phyloP scores from a whole-genome alignment of 2,113 vertebrate species.

The Scopus umbretta region DNA sequence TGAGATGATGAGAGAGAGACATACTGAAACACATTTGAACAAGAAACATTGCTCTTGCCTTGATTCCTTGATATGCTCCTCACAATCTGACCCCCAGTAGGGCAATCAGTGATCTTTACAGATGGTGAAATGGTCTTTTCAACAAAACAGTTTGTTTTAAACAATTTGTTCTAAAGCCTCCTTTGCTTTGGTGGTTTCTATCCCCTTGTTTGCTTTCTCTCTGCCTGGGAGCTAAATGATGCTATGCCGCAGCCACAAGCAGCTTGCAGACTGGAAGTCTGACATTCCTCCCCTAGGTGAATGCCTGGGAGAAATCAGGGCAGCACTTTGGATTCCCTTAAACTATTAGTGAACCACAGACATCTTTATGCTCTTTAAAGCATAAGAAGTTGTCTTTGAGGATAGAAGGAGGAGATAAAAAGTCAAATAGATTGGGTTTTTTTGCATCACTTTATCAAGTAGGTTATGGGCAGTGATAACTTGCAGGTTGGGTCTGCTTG shows the following conservation, averaged over 20 bases:
- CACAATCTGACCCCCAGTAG: background rate
- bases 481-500: background rate
- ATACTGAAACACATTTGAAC: background rate
- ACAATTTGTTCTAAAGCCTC: background rate
- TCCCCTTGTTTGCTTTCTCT: background rate
- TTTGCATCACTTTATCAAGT: background rate
- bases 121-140: background rate
- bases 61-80: background rate
- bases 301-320: background rate
- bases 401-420: background rate
- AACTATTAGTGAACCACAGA: background rate
- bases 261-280: background rate
- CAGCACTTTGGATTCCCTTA: background rate
- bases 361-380: background rate
- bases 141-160: background rate
- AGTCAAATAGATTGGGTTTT: rapidly evolving
- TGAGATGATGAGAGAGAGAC: background rate
- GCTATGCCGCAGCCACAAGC: background rate
- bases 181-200: background rate
- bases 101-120: background rate
- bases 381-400: background rate
- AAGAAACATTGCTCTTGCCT: background rate
- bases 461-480: background rate
- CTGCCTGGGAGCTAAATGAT: background rate
- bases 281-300: background rate